Conservation (phyloP, 2,797 vertebrate genomes). For the Mycteria americana region DNA sequence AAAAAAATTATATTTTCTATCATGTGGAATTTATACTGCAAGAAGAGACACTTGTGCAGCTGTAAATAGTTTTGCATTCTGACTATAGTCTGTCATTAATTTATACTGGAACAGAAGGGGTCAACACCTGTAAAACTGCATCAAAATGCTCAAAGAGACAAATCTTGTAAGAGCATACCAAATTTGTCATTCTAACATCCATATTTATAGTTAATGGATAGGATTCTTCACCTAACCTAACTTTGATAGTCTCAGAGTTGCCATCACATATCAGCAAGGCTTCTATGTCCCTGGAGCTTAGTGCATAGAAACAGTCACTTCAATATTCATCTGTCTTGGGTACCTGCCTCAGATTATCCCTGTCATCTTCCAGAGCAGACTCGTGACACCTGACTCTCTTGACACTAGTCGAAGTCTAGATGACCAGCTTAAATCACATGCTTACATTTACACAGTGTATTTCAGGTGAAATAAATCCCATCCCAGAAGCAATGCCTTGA, state of each 20-base stretch:
- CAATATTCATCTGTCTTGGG: background rate
- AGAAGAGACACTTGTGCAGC: background rate
- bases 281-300: background rate
- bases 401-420: background rate
- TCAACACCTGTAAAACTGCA: background rate
- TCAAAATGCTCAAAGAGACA: background rate
- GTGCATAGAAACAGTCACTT: background rate
- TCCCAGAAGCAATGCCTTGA: background rate
- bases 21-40: background rate
- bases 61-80: background rate
- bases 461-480: background rate
- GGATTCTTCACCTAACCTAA: background rate
- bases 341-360: background rate
- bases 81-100: background rate
- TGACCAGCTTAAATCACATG: background rate
- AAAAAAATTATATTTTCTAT: background rate
- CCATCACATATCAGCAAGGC: background rate
- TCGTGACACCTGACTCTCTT: background rate
- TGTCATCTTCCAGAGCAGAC: background rate
- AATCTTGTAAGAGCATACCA: background rate
- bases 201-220: background rate
- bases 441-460: background rate
- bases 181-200: background rate
- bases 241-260: too few relatives aligned
- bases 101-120: background rate